These are phyloP conservation scores for Drosophila paulistorum DNA, from an alignment of 1,140 invertebrate genomes.

Conservation along the genomic window DNA sequence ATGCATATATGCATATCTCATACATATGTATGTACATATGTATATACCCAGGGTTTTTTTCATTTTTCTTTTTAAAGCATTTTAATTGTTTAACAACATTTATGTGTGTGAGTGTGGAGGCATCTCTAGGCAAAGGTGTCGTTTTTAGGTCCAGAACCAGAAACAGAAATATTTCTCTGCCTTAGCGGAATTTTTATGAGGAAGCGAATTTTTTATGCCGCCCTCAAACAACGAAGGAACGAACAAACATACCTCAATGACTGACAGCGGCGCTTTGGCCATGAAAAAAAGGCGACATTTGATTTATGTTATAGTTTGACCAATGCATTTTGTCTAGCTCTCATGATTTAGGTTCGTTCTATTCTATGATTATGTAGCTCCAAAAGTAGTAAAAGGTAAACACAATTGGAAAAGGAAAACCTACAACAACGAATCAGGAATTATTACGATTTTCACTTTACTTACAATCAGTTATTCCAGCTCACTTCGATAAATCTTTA, in stretches of 20 bases:
- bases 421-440: no score
- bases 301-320: constrained; percentile 70
- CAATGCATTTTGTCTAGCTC: constrained; percentile 38
- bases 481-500: no score
- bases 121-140: constrained; percentile 50
- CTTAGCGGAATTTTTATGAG: constrained; percentile 64
- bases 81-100: constrained; percentile 70
- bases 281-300: constrained; percentile 36
- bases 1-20: constrained; percentile 30
- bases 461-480: no score
- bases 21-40: background rate
- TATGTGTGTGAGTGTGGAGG: constrained; percentile 25
- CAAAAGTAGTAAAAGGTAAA: constrained; percentile 1
- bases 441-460: no score
- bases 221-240: constrained; percentile 4
- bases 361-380: constrained; percentile 1
- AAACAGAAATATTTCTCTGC: constrained; percentile 24
- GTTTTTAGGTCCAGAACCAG: constrained; percentile 56
- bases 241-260: constrained; percentile 18
- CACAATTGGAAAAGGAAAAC: constrained; percentile 4
- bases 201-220: constrained; percentile 65
- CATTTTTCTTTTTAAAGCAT: constrained; percentile 45
- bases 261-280: constrained; percentile 62
- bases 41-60: constrained; percentile 41
- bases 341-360: constrained; percentile 1